Conservation (phyloP, 2,113 vertebrate genomes). For the Epinephelus fuscoguttatus region DNA sequence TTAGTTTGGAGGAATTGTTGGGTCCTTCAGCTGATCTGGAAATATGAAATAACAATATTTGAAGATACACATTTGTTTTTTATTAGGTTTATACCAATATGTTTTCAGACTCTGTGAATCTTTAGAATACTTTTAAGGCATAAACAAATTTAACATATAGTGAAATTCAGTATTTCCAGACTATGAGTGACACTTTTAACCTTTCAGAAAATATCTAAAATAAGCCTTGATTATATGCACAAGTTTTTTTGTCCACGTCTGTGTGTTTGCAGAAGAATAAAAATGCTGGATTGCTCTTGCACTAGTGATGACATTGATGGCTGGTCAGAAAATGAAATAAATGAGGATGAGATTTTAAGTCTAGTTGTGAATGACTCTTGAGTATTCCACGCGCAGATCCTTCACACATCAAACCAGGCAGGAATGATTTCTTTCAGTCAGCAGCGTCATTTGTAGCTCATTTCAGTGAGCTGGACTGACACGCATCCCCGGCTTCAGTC, state of each 20-base stretch:
- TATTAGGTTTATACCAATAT: neutral
- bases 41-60: neutral
- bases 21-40: neutral
- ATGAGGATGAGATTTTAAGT: constrained; percentile 5
- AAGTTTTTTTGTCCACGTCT: neutral
- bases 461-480: constrained; percentile 33
- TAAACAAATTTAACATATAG: neutral
- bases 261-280: neutral
- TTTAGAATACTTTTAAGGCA: neutral
- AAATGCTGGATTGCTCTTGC: neutral
- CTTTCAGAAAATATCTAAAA: neutral
- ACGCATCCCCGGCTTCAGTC: constrained; percentile 18
- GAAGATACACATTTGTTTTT: neutral
- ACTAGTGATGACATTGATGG: constrained; percentile 21
- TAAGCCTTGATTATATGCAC: neutral
- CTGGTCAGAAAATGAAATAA: constrained; percentile 31
- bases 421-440: constrained; percentile 18
- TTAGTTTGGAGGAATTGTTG: neutral
- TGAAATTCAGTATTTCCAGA: neutral
- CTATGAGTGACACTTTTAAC: neutral
- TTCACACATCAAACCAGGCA: constrained; percentile 15
- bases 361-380: neutral
- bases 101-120: neutral
- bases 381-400: constrained; percentile 6
- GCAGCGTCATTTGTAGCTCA: constrained; percentile 16